Base-by-base conservation (phyloP, 2,113 vertebrate genomes). In the Vicugna pacos region DNA sequence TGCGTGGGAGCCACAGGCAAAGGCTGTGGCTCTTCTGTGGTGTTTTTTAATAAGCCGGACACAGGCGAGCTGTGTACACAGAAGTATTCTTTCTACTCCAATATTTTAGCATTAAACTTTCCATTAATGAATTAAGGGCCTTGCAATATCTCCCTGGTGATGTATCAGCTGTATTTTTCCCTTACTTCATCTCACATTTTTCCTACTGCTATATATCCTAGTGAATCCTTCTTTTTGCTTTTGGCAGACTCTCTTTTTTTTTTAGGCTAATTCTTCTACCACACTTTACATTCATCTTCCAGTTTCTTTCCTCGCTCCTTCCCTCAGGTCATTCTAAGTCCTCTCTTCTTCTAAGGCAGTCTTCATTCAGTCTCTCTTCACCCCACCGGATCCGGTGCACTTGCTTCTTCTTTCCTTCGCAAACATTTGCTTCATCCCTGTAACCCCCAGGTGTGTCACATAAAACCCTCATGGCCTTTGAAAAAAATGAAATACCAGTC, bases 181-280 rank as follows among this genome's bases (percentile, higher is more conserved):
- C 69, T 95, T 92, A 89, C 83, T 70, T 97, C 87, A 97, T 73
- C 88, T 87, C 75, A 79, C 69, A 88, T 72, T 94, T 95, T 95
- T 87, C 94, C 76, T 88, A 65, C 92, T 94, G 70, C 54, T 91
- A n/a, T 65, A 35, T 77, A 56, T 91, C 87, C 91, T 42, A 82
- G 20, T 42, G 62, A 90, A 91, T 72, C 91, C 35, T 95, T 91
- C 75, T 69, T 82, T 83, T 48, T 70, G 69, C 69, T 87, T 70
- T 76, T 38, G 60, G 94, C 82, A 82, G 32, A 58, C 26, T 75
- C n/a, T 35, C 38, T 54, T 64, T 89, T 54, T 65, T 56, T 64
- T 76, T 19, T 69, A 82, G 72, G 13, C 16, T 52, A 56, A 48
- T 83, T 93, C 93, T 93, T 58, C 96, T 72, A 64, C 46, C 76